Conservation (phyloP, 2,797 vertebrate species). For the Myioborus melanocephalus region DNA sequence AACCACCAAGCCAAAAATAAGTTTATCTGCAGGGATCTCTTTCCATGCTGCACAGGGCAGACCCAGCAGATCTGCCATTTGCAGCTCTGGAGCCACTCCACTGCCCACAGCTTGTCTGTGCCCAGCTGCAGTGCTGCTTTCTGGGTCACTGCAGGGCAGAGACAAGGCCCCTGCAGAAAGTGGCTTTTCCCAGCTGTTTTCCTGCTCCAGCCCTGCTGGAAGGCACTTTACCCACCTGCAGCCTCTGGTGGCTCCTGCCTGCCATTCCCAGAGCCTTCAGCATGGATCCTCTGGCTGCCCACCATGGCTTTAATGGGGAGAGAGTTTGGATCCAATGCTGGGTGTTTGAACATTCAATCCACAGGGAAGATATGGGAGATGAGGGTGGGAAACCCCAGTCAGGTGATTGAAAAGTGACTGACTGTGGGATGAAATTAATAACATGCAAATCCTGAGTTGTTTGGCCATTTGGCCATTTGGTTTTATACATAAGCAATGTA, state of each 20-base stretch:
- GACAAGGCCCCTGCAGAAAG: not conserved
- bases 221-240: not conserved
- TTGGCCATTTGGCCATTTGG: fast-evolving
- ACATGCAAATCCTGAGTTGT: not conserved
- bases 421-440: constrained; percentile 26
- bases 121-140: not conserved
- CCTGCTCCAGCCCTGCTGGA: not conserved
- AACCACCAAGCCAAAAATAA: not conserved
- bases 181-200: not conserved
- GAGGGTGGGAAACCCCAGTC: not conserved
- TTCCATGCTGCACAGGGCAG: not conserved
- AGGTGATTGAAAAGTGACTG: constrained; percentile 27
- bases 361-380: not conserved
- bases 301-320: not conserved
- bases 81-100: not conserved
- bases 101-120: not conserved
- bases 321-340: not conserved
- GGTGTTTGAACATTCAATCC: not conserved
- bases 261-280: not conserved
- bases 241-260: not conserved
- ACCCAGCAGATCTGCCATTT: not conserved
- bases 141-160: not conserved
- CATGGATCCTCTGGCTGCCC: not conserved
- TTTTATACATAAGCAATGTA: not conserved
- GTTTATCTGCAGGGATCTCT: not conserved